Evolutionary conservation across 2,888 invertebrate genomes (phyloP).

Genomic region (Microplitis manilae): DNA sequence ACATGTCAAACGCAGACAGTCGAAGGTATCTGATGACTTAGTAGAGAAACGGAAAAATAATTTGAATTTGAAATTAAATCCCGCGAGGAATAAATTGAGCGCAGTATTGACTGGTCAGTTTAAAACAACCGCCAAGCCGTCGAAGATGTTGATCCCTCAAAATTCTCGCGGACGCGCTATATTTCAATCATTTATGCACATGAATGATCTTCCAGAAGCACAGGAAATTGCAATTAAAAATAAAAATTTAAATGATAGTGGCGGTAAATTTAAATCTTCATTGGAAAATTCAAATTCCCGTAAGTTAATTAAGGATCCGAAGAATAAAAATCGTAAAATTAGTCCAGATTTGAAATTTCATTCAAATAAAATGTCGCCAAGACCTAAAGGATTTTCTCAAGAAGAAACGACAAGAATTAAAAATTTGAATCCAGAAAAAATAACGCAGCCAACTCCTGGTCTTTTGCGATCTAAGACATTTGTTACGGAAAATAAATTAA

Average conservation of each 20-base stretch:
- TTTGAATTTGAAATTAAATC: conserved; percentile 14
- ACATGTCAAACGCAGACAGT: not conserved
- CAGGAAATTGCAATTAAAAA: not conserved
- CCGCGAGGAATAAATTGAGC: conserved; percentile 11
- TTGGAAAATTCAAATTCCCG: not conserved
- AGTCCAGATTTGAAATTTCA: not conserved
- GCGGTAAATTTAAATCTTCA: conserved; percentile 24
- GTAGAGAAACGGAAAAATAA: not conserved
- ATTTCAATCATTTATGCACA: conserved; percentile 23
- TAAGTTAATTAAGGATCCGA: not conserved
- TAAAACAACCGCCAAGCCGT: conserved; percentile 27
- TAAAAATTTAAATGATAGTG: conserved; percentile 6
- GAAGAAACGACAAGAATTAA: not conserved
- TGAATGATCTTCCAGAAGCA: conserved; percentile 8
- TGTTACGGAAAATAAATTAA: conserved; percentile 6
- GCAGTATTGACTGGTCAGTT: conserved; percentile 14
- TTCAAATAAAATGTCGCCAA: not conserved
- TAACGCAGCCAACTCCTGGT: conserved; percentile 10
- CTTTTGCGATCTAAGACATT: conserved; percentile 43
- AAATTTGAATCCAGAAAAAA: not conserved
- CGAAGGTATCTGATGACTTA: not conserved
- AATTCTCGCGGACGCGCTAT: conserved; percentile 26
- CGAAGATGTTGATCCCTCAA: conserved; percentile 25
- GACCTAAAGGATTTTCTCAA: not conserved
- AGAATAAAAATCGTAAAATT: not conserved